Conservation (phyloP, 2,888 invertebrate genomes). For the Harpagoxenus sublaevis region DNA sequence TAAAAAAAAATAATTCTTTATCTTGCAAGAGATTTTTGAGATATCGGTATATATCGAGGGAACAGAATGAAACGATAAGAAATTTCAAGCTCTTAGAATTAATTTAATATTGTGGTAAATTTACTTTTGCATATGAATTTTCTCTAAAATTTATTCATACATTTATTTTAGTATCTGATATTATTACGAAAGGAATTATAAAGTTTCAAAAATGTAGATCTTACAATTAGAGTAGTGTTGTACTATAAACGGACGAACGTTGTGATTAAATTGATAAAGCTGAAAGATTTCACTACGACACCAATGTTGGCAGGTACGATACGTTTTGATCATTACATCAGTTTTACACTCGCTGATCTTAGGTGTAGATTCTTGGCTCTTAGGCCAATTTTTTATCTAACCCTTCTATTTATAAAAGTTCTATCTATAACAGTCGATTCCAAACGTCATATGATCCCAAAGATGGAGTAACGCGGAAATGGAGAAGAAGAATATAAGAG, state of each 20-base stretch:
- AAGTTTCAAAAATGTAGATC: not conserved
- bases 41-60: not conserved
- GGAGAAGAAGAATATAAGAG: not conserved
- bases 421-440: slow-evolving; percentile 11
- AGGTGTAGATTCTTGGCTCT: slow-evolving; percentile 26
- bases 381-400: slow-evolving; percentile 20
- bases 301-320: not conserved
- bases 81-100: not conserved
- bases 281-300: not conserved
- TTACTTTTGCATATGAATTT: not conserved
- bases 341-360: slow-evolving; percentile 14
- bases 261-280: not conserved
- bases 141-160: not conserved
- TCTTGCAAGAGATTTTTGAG: not conserved
- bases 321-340: slow-evolving; percentile 8
- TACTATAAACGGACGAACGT: not conserved
- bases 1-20: not conserved
- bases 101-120: not conserved
- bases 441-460: not conserved
- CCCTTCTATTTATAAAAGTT: slow-evolving; percentile 39
- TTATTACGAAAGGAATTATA: not conserved
- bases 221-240: not conserved
- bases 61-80: not conserved
- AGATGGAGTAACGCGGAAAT: not conserved
- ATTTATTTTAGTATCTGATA: not conserved